phyloP scores from a whole-genome alignment of 2,113 vertebrate genomes.

The Chiloscyllium plagiosum region DNA sequence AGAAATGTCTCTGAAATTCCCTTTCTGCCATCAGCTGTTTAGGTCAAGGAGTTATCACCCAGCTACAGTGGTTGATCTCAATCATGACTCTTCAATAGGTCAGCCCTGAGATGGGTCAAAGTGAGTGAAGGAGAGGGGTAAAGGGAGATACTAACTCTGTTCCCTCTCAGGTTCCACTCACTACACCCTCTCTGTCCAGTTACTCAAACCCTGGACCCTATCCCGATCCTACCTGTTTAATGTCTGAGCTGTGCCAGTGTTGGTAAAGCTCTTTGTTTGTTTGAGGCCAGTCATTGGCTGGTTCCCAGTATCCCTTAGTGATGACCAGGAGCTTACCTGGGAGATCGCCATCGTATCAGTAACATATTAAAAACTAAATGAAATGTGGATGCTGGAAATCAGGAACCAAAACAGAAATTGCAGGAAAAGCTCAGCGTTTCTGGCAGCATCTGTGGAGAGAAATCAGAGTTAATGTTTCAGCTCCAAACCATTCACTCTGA shows the following conservation, averaged over 20 bases:
- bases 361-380: neutral
- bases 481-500: too few relatives aligned
- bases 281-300: neutral
- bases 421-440: too few relatives aligned
- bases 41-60: neutral
- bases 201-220: neutral
- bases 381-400: too few relatives aligned
- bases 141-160: neutral
- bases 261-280: neutral
- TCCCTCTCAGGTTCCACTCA: neutral
- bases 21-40: neutral
- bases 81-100: neutral
- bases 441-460: too few relatives aligned
- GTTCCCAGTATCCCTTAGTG: neutral
- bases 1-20: neutral
- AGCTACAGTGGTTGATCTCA: neutral
- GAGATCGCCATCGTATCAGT: neutral
- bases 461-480: too few relatives aligned
- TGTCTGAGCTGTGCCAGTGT: neutral
- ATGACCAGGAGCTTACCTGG: neutral
- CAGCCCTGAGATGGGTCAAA: neutral
- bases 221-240: neutral
- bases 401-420: too few relatives aligned
- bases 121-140: neutral
- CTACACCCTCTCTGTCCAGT: neutral